phyloP scores from a whole-genome alignment of 2,113 vertebrate species.

The Platichthys stellatus region DNA sequence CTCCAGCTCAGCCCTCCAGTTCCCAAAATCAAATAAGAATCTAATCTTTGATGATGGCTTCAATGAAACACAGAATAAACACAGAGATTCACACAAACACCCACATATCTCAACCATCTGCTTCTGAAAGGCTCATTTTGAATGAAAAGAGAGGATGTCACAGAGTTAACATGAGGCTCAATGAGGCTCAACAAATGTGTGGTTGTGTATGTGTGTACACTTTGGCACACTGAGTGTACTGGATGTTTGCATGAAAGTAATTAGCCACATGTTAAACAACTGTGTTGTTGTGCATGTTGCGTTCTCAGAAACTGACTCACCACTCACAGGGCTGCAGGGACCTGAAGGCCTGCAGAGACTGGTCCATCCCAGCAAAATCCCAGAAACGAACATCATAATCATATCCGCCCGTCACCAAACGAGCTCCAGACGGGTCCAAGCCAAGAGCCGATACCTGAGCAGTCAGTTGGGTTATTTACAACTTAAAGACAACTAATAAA shows the following conservation, averaged over 20 bases:
- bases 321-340: constrained; percentile 96
- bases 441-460: constrained; percentile 92
- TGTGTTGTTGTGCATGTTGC: constrained; percentile 46
- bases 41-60: constrained; percentile 59
- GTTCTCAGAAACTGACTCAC: constrained; percentile 78
- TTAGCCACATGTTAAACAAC: constrained; percentile 57
- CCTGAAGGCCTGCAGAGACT: constrained; percentile 92
- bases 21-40: constrained; percentile 71
- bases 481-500: not conserved
- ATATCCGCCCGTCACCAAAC: constrained; percentile 93
- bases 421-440: constrained; percentile 95
- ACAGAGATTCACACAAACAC: constrained; percentile 55
- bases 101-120: constrained; percentile 66
- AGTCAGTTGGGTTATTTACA: not conserved
- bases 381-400: constrained; percentile 96
- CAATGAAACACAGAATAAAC: constrained; percentile 62
- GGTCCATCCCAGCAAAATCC: constrained; percentile 99
- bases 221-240: constrained; percentile 38
- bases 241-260: constrained; percentile 54
- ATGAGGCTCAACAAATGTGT: constrained; percentile 51
- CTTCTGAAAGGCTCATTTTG: constrained; percentile 65
- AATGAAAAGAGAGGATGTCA: constrained; percentile 61
- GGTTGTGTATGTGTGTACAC: constrained; percentile 38
- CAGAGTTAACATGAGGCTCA: constrained; percentile 51
- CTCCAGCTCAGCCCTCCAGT: constrained; percentile 71